Conservation (phyloP, 2,888 invertebrate species). For the Eupeodes latifasciatus region DNA sequence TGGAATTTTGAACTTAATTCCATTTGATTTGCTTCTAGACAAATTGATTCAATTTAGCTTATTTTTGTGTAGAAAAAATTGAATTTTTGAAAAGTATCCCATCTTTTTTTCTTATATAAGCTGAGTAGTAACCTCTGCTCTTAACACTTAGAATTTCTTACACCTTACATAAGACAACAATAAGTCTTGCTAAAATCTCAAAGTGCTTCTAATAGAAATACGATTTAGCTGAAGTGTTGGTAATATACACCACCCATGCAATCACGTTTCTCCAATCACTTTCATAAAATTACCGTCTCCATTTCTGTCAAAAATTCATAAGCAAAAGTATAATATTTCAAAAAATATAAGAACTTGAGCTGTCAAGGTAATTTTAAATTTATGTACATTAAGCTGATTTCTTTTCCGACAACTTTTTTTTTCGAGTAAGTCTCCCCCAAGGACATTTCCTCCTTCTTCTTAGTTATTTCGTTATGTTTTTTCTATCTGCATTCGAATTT, state of each 20-base stretch:
- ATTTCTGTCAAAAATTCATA: neutral
- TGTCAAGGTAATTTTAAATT: conserved; percentile 29
- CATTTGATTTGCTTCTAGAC: too few species aligned
- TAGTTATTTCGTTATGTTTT: neutral
- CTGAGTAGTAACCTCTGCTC: too few species aligned
- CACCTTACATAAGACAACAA: neutral
- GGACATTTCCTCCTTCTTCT: neutral
- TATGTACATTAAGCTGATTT: conserved; percentile 23
- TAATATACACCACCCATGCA: neutral
- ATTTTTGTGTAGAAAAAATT: too few species aligned
- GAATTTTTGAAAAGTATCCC: too few species aligned
- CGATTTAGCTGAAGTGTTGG: neutral
- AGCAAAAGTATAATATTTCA: neutral
- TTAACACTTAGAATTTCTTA: too few species aligned
- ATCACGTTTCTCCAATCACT: neutral
- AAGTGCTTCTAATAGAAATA: neutral
- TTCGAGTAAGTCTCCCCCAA: neutral
- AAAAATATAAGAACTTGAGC: neutral
- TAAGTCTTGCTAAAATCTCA: neutral
- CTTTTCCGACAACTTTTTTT: conserved; percentile 6
- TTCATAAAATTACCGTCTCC: neutral
- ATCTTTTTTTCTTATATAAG: too few species aligned
- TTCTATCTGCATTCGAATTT: neutral
- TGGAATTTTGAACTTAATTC: too few species aligned
- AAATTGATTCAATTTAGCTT: too few species aligned